Conservation (phyloP, 2,113 vertebrate genomes). For the Etheostoma cragini region DNA sequence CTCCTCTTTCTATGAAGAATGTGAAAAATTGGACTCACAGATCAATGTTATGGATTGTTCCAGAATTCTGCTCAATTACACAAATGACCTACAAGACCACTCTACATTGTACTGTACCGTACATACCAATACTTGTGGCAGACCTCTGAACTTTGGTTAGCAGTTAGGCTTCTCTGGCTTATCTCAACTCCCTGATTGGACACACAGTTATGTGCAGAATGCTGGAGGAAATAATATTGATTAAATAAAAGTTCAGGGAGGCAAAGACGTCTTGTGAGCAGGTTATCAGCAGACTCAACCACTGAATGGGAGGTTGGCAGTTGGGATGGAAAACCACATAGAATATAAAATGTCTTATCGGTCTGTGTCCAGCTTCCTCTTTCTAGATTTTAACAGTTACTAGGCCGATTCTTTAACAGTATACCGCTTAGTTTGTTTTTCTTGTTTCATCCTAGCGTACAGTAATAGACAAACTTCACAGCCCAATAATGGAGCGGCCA, state of each 20-base stretch:
- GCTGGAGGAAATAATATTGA: neutral
- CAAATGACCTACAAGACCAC: neutral
- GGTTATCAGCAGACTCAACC: conserved; percentile 17
- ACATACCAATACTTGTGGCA: neutral
- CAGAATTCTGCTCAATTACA: conserved; percentile 23
- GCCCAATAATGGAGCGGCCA: neutral
- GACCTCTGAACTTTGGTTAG: conserved; percentile 16
- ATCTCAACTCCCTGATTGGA: conserved; percentile 4
- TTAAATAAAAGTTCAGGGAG: conserved; percentile 32
- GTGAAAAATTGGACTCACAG: neutral
- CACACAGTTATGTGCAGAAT: conserved; percentile 43
- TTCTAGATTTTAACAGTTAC: neutral
- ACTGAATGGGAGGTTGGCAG: conserved; percentile 9
- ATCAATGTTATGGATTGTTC: conserved; percentile 56
- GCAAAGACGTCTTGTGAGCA: conserved; percentile 38
- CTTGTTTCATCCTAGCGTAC: neutral
- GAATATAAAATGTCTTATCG: conserved; percentile 49
- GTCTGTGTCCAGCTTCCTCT: conserved; percentile 59
- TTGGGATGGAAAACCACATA: conserved; percentile 44
- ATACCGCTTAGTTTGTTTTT: conserved; percentile 5
- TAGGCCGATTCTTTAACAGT: conserved; percentile 4
- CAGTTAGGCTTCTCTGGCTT: conserved; percentile 1
- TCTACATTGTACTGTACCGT: neutral
- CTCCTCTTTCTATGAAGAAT: neutral
- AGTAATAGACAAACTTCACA: conserved; percentile 27